Conservation (phyloP, 2,797 vertebrate species). For the Tangara arthus region DNA sequence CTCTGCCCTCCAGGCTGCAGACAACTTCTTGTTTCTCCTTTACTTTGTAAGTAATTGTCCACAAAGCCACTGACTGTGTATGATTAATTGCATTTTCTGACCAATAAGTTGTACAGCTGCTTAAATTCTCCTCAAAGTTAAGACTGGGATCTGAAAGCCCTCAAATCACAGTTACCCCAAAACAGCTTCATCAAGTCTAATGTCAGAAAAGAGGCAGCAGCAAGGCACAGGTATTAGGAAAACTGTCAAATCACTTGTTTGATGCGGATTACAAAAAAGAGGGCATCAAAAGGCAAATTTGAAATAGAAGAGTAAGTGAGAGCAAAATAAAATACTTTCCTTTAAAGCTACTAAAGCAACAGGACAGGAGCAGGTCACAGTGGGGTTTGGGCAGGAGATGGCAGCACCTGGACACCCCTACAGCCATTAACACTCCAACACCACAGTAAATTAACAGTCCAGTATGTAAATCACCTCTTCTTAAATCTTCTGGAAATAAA, state of each 20-base stretch:
- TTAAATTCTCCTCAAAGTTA: background rate
- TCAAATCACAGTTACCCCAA: background rate
- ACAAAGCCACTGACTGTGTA: background rate
- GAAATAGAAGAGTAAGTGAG: background rate
- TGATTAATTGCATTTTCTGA: background rate
- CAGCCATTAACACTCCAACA: accelerated
- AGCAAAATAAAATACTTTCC: background rate
- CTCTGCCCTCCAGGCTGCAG: background rate
- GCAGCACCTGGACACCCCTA: background rate
- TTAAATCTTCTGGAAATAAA: background rate
- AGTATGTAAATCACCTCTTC: background rate
- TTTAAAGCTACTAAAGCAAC: background rate
- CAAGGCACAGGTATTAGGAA: background rate
- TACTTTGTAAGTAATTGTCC: background rate
- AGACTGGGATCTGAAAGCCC: background rate
- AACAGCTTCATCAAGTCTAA: background rate
- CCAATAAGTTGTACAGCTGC: background rate
- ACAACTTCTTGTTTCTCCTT: background rate
- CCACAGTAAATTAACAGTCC: background rate
- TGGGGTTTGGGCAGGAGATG: background rate
- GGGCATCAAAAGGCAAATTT: background rate
- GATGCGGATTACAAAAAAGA: background rate
- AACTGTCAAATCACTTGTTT: background rate
- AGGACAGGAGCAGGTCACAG: background rate
- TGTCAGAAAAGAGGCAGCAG: background rate